Conservation (phyloP, 1,140 invertebrate species). For the Monomorium pharaonis region DNA sequence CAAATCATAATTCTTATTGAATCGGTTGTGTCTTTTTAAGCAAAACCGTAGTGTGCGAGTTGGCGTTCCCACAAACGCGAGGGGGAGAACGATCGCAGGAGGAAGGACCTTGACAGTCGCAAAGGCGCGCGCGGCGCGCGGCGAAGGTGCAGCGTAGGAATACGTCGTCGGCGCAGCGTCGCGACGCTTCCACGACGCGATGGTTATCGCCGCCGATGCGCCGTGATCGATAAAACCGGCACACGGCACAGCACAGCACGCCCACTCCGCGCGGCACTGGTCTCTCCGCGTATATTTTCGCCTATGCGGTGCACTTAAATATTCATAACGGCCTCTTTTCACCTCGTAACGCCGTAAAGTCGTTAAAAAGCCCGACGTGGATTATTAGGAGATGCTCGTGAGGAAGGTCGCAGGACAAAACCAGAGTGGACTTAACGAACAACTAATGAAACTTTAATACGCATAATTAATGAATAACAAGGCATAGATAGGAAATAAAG, state of each 20-base stretch:
- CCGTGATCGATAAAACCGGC: constrained; percentile 73
- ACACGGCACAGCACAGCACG: constrained; percentile 39
- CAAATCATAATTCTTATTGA: neutral
- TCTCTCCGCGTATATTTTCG: constrained; percentile 65
- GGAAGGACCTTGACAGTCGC: constrained; percentile 72
- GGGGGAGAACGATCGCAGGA: constrained; percentile 1
- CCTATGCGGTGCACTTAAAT: constrained; percentile 67
- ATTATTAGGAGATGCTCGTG: neutral
- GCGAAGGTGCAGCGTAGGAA: constrained; percentile 49
- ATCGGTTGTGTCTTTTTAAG: neutral
- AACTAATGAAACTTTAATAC: too few species aligned
- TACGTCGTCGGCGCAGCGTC: constrained; percentile 39
- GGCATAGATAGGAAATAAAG: neutral
- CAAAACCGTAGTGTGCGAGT: neutral
- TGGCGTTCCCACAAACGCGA: neutral
- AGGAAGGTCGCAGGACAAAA: neutral
- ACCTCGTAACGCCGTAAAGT: neutral
- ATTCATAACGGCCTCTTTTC: constrained; percentile 65
- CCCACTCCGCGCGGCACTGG: constrained; percentile 52
- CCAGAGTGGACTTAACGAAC: neutral
- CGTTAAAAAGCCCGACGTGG: constrained; percentile 24
- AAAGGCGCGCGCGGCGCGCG: neutral
- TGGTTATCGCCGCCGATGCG: constrained; percentile 64
- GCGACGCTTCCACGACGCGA: constrained; percentile 58
- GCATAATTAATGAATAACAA: neutral